Conservation (phyloP, 1,140 invertebrate species). For the Drosophila truncata region DNA sequence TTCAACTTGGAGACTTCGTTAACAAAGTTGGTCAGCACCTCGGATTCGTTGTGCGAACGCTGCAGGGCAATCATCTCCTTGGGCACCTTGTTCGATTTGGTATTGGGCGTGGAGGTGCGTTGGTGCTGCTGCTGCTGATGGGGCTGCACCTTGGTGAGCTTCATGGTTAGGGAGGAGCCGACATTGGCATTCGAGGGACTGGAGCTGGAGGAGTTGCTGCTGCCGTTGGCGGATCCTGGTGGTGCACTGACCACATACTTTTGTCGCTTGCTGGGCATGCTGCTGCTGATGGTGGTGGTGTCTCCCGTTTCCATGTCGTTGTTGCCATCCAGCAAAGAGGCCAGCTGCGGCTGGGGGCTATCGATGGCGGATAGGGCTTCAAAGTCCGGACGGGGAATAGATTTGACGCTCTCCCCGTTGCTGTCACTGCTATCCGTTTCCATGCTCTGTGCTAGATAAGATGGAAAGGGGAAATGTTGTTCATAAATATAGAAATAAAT, state of each 20-base stretch:
- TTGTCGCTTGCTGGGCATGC: conserved; percentile 51
- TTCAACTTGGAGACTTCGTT: conserved; percentile 56
- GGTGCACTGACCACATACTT: conserved; percentile 73
- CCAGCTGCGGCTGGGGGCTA: conserved; percentile 57
- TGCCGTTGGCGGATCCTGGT: conserved; percentile 56
- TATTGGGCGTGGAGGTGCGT: conserved; percentile 57
- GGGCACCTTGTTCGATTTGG: conserved; percentile 35
- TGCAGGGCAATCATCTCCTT: conserved; percentile 71
- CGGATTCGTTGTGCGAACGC: conserved; percentile 72
- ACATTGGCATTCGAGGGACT: conserved; percentile 41
- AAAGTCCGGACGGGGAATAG: conserved; percentile 76
- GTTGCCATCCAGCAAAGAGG: conserved; percentile 23
- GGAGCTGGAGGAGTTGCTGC: conserved; percentile 57
- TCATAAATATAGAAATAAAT: no score
- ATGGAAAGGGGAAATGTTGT: no score
- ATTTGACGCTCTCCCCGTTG: conserved; percentile 69
- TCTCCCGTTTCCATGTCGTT: conserved; percentile 44
- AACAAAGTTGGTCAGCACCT: conserved; percentile 76
- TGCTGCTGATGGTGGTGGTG: conserved; percentile 20
- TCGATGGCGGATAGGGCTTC: conserved; percentile 73
- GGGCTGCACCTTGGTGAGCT: conserved; percentile 59
- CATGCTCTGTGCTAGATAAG: conserved; percentile 30
- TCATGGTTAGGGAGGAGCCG: conserved; percentile 66
- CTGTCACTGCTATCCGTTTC: conserved; percentile 70
- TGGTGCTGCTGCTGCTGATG: conserved; percentile 9